Base-by-base conservation (phyloP, 1,140 invertebrate species). In the Trachelipus rathkii region DNA sequence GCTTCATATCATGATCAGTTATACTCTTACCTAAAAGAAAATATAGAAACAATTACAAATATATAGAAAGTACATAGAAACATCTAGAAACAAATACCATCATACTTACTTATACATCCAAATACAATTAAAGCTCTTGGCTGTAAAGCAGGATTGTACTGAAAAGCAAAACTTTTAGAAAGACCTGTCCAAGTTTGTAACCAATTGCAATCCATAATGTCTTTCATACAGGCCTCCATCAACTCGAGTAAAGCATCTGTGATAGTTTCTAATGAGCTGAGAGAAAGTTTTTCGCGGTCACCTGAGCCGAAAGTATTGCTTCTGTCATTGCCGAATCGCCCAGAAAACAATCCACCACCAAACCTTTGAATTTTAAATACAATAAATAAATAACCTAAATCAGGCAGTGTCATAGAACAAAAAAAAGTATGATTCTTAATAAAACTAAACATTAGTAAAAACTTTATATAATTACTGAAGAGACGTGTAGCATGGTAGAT, bases 201-300 rank as follows among this genome's bases (percentile, higher is more conserved):
- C 96, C 96, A 99, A 83, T 97, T 93, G 86, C 95, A 97, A 77
- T 92, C 89, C 0, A 92, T 92, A 84, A 97, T 94, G 84, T 97
- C 95, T 69, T 91, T 89, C 92, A 96, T 95, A 83, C 96, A 98
- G 13, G 93, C 94, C 86, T 96, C 94, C 92, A 98, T 95, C 77
- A 99, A 97, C 88, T 99, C 96, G 0, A 98, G 88, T 43, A 99
- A 86, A 19, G 96, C 95, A 86, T 99, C 96, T 0, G 95, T 95
- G 77, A 99, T 96, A 2, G 95, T 93, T 87, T 98, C 96, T 19
- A 98, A 85, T 43, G 94, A 97, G 45, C 92, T 92, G 13, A 98
- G 87, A 2, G 94, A 92, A 19, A 98, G 87, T 43, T 91, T 87
- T 85, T 97, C 95, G 70, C 93, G 88, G 84, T 97, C 95, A 2